Conservation (phyloP, 2,888 invertebrate species). For the Neoitamus cyanurus region DNA sequence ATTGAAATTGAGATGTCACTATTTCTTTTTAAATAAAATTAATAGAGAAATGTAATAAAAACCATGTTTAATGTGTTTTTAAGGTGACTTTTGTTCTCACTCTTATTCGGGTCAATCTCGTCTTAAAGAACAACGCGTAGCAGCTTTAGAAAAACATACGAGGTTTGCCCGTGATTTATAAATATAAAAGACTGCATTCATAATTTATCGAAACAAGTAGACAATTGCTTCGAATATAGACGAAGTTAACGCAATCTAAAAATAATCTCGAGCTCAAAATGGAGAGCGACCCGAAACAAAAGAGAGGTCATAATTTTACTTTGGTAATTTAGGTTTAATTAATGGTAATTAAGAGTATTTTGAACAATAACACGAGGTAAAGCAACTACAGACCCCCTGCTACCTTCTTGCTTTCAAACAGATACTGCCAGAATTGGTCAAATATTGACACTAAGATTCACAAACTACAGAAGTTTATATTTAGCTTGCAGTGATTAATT, state of each 20-base stretch:
- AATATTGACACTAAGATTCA: not conserved
- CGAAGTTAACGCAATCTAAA: not conserved
- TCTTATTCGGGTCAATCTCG: not conserved
- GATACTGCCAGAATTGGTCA: not conserved
- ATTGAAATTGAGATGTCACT: conserved; percentile 28
- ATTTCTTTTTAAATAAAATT: conserved; percentile 32
- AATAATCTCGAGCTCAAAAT: conserved; percentile 4
- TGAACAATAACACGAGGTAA: not conserved
- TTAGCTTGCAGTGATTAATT: not conserved
- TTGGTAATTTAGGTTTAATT: conserved; percentile 16
- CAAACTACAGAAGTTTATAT: not conserved
- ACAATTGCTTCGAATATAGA: not conserved
- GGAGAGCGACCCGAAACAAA: conserved; percentile 3
- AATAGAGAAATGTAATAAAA: conserved; percentile 30
- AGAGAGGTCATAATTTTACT: not conserved
- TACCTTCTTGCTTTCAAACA: not conserved
- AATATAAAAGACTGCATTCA: conserved; percentile 31
- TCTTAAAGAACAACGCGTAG: not conserved
- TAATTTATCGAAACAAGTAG: conserved; percentile 1
- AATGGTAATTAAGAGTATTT: conserved; percentile 21
- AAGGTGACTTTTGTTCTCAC: not conserved
- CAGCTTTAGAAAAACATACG: not conserved
- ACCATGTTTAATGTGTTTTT: conserved; percentile 20
- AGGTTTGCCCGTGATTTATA: conserved; percentile 1
- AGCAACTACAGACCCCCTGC: not conserved